These are phyloP conservation scores for Sylvilagus bachmani DNA, from an alignment of 2,113 vertebrate species.

Conservation along the genomic window DNA sequence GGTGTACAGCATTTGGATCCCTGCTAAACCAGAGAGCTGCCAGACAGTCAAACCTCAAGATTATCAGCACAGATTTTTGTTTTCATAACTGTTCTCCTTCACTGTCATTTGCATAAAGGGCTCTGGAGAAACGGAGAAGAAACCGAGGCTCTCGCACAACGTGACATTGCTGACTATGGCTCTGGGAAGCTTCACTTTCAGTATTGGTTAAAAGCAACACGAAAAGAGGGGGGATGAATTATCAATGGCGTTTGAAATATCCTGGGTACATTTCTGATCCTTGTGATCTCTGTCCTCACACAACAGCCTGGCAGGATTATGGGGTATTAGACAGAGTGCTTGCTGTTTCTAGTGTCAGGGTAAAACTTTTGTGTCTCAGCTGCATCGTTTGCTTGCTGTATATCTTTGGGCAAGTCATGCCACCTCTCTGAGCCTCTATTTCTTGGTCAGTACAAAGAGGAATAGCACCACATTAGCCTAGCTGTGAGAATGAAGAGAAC, in stretches of 20 bases:
- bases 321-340: background rate
- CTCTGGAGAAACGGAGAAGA: slow-evolving; percentile 54
- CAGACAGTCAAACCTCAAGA: background rate
- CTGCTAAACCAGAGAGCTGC: background rate
- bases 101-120: slow-evolving; percentile 51
- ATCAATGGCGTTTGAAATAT: background rate
- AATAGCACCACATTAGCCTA: no score
- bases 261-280: background rate
- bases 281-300: background rate
- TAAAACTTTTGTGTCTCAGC: background rate
- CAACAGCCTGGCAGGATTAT: background rate
- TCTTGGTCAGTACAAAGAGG: background rate
- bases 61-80: slow-evolving; percentile 49
- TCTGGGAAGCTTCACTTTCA: background rate
- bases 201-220: background rate
- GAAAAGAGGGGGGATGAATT: background rate
- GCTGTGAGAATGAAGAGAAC: background rate
- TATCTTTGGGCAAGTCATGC: background rate
- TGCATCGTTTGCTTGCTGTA: background rate
- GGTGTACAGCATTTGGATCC: background rate
- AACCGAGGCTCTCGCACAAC: background rate
- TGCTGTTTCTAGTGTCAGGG: background rate
- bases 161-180: background rate
- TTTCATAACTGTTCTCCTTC: slow-evolving; percentile 49
- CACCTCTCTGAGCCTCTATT: background rate